These are phyloP conservation scores for Tyrannus savana DNA, from an alignment of 2,113 vertebrate genomes.

Conservation along the genomic window DNA sequence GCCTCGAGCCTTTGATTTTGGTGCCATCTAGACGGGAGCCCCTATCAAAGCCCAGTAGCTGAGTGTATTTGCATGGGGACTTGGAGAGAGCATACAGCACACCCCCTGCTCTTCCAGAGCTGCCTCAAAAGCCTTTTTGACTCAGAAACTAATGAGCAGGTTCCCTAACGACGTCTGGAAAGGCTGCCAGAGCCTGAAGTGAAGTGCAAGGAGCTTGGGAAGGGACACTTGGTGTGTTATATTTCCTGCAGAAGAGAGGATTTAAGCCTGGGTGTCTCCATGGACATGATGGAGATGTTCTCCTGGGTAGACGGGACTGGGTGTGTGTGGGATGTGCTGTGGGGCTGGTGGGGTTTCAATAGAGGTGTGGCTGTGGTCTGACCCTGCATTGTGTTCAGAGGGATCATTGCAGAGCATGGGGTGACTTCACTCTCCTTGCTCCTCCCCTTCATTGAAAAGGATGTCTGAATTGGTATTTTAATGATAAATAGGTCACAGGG, in stretches of 20 bases:
- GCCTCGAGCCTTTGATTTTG: background rate
- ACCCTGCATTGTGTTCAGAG: background rate
- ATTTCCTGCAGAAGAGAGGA: background rate
- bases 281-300: background rate
- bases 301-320: background rate
- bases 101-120: background rate
- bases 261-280: background rate
- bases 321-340: background rate
- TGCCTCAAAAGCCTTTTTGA: background rate
- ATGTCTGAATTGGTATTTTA: background rate
- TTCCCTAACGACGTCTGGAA: background rate
- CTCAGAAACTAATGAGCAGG: background rate
- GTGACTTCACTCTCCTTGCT: background rate
- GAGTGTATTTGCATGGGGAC: background rate
- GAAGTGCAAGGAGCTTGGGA: background rate
- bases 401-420: background rate
- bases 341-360: background rate
- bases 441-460: background rate
- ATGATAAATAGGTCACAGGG: background rate
- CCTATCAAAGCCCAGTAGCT: background rate
- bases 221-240: rapidly evolving
- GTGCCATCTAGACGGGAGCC: background rate
- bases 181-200: background rate
- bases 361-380: background rate
- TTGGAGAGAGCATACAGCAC: background rate